These are phyloP conservation scores for Conus betulinus DNA, from an alignment of 1,140 invertebrate genomes.

Conservation along the genomic window DNA sequence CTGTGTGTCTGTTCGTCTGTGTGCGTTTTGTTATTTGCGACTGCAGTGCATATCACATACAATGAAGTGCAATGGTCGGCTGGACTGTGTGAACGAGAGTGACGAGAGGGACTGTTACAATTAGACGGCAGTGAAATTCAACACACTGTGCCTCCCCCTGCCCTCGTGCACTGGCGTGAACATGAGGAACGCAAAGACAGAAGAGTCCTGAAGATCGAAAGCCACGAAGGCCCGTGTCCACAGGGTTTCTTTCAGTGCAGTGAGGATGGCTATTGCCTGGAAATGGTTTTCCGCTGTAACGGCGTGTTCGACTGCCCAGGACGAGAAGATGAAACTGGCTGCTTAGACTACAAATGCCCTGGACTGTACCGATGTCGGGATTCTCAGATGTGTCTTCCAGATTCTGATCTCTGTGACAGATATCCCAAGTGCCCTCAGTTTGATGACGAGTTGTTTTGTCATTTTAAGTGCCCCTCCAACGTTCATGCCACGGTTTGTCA, in stretches of 20 bases:
- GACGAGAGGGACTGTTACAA: neutral
- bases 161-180: neutral
- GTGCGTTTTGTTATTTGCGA: neutral
- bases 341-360: constrained; percentile 25
- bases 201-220: neutral
- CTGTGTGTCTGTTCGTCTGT: too few species aligned
- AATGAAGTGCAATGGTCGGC: neutral
- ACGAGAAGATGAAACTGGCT: constrained; percentile 33
- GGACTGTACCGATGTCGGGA: constrained; percentile 34
- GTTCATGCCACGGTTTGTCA: constrained; percentile 20
- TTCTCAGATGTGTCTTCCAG: constrained; percentile 24
- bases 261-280: constrained; percentile 27
- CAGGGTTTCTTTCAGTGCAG: constrained; percentile 3
- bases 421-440: constrained; percentile 21
- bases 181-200: neutral
- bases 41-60: neutral
- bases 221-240: neutral
- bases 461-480: neutral
- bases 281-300: constrained; percentile 28
- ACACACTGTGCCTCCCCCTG: neutral
- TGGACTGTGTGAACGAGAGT: neutral
- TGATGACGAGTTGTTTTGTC: constrained; percentile 32
- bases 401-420: constrained; percentile 38
- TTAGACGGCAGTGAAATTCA: neutral
- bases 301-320: constrained; percentile 34